A percentile compares a stretch with the other conserved stretches of the same genome.
Evolutionary conservation across 2,888 invertebrate species (phyloP).

Genomic region (Acleris laterana): DNA sequence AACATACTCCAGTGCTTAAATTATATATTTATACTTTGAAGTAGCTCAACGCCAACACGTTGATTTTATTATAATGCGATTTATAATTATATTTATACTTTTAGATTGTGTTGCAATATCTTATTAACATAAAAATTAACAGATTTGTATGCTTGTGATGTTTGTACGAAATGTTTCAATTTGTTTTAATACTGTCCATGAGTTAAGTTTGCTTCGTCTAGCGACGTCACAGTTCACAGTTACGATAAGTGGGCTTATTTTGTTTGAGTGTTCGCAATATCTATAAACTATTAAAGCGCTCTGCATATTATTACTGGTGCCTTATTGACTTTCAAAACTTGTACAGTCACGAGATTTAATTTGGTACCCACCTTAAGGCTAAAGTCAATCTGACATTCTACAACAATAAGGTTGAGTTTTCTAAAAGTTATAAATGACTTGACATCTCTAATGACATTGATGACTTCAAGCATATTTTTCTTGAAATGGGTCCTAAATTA

Average conservation of each 20-base stretch:
- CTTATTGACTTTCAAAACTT: slow-evolving; percentile 77
- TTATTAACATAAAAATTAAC: slow-evolving; percentile 50
- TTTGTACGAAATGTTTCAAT: slow-evolving; percentile 73
- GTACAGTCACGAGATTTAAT: too few species aligned
- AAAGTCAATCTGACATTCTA: too few species aligned
- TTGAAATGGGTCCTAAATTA: too few species aligned
- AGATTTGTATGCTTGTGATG: slow-evolving; percentile 57
- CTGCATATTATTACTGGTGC: slow-evolving; percentile 68
- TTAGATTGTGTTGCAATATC: slow-evolving; percentile 51
- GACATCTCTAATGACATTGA: too few species aligned
- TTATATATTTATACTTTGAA: slow-evolving; percentile 34
- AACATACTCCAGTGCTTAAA: slow-evolving; percentile 38
- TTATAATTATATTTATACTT: slow-evolving; percentile 34
- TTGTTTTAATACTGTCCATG: slow-evolving; percentile 72
- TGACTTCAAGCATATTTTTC: too few species aligned
- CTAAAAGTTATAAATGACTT: too few species aligned
- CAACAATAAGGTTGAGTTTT: too few species aligned
- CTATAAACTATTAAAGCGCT: slow-evolving; percentile 58
- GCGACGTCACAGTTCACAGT: slow-evolving; percentile 52
- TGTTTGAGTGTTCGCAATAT: slow-evolving; percentile 61
- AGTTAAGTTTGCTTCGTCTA: slow-evolving; percentile 62
- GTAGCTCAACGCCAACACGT: slow-evolving; percentile 22
- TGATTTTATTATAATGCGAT: slow-evolving; percentile 34
- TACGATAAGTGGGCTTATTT: slow-evolving; percentile 59
- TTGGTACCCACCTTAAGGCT: too few species aligned